Percentiles rank a stretch among this genome's conserved stretches.
Evolutionary conservation across 2,113 vertebrate species (phyloP).

Genomic region (Todiramphus saurophagus): DNA sequence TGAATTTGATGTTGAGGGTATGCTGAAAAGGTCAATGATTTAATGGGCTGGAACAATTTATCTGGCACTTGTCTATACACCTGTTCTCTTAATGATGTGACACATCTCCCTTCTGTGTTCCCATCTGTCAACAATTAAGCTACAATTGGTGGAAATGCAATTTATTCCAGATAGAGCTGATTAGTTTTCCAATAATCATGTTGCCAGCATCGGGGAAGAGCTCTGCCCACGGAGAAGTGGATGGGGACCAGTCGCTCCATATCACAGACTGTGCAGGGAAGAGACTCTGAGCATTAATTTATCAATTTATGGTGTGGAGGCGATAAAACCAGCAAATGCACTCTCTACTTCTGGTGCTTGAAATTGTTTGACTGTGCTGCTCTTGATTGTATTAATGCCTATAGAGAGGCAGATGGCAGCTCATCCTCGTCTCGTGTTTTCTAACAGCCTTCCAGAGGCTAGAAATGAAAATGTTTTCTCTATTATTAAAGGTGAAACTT

Average conservation of each 20-base stretch:
- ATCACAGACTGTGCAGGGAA: not conserved
- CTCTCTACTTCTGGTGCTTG: not conserved
- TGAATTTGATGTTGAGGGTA: not conserved
- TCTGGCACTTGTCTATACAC: conserved; percentile 67
- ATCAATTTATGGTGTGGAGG: not conserved
- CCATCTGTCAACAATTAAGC: conserved; percentile 70
- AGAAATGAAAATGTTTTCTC: not conserved
- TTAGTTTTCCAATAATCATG: conserved; percentile 17
- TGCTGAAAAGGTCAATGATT: conserved; percentile 55
- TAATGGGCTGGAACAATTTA: conserved; percentile 67
- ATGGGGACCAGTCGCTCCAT: not conserved
- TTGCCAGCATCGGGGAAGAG: not conserved
- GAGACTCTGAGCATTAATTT: not conserved
- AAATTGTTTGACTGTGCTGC: not conserved
- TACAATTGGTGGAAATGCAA: conserved; percentile 60
- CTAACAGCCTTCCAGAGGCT: not conserved
- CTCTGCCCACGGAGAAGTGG: conserved; percentile 1
- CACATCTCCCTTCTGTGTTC: conserved; percentile 61
- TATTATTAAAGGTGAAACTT: not conserved
- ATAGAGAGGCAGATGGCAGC: not conserved
- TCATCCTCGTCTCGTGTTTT: not conserved
- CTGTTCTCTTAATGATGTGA: conserved; percentile 59
- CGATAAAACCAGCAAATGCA: not conserved
- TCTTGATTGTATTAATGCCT: not conserved
- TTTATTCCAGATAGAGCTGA: conserved; percentile 48